phyloP scores from a whole-genome alignment of 2,888 invertebrate species.

The Diarsia mendica region DNA sequence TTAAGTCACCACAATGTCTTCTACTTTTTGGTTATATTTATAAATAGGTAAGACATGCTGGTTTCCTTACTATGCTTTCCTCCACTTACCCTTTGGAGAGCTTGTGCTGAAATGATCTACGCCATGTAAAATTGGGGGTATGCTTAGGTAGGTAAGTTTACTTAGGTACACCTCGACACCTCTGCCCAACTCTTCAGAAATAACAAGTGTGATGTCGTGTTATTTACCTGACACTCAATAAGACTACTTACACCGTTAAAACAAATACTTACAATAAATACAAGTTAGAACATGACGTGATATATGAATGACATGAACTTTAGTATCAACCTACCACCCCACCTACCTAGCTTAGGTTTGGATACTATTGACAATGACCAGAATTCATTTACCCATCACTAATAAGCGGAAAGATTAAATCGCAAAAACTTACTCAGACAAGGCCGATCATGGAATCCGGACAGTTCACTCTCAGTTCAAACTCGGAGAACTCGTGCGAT shows the following conservation, averaged over 20 bases:
- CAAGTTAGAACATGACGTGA: conserved; percentile 2
- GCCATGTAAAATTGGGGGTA: neutral
- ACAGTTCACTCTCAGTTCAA: conserved; percentile 65
- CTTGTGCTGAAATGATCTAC: neutral
- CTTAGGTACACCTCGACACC: neutral
- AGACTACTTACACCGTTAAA: neutral
- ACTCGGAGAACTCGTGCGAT: conserved; percentile 65
- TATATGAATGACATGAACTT: conserved; percentile 1
- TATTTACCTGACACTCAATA: neutral
- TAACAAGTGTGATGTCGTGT: neutral
- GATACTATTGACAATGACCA: conserved; percentile 33
- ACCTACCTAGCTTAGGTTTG: conserved; percentile 9
- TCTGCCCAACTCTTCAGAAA: neutral
- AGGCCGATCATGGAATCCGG: conserved; percentile 64
- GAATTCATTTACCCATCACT: conserved; percentile 54
- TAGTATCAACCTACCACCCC: neutral
- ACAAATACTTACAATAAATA: neutral
- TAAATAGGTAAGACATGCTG: too few species aligned
- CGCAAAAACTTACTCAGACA: conserved; percentile 64
- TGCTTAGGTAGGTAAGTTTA: neutral
- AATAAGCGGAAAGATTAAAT: conserved; percentile 65
- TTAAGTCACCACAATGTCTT: too few species aligned
- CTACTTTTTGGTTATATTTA: too few species aligned
- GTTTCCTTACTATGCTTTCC: neutral
- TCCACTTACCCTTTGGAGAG: neutral